Percentiles rank a stretch among this genome's conserved stretches.
phyloP scores from a whole-genome alignment of 1,140 invertebrate genomes.

The Drosophila suzukii region DNA sequence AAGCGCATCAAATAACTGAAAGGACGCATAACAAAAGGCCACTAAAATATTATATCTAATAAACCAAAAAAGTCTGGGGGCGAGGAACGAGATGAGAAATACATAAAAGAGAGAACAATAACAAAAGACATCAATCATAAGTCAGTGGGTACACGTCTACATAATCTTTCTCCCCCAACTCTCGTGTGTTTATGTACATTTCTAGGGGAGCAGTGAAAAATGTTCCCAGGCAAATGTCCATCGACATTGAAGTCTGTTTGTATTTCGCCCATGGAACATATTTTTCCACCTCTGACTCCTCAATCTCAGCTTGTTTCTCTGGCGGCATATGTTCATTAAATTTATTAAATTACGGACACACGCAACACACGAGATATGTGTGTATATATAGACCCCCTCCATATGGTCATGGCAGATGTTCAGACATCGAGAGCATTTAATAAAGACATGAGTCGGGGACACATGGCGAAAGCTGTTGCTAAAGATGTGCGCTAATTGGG shows the following conservation, averaged over 20 bases:
- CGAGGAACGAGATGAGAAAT: conserved; percentile 31
- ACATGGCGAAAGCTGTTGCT: conserved; percentile 42
- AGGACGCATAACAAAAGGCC: conserved; percentile 57
- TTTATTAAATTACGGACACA: conserved; percentile 77
- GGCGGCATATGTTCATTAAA: conserved; percentile 79
- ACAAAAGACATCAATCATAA: conserved; percentile 82
- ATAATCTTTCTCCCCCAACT: conserved; percentile 50
- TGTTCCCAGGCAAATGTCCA: conserved; percentile 24
- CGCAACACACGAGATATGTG: conserved; percentile 17
- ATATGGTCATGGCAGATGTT: conserved; percentile 46
- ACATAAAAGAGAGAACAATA: conserved; percentile 58
- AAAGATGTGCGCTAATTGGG: conserved; percentile 54
- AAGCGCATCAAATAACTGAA: conserved; percentile 56
- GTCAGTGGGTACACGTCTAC: conserved; percentile 70
- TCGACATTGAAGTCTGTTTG: conserved; percentile 36
- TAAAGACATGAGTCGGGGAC: conserved; percentile 48
- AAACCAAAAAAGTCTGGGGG: conserved; percentile 53
- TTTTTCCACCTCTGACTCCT: conserved; percentile 26
- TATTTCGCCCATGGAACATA: conserved; percentile 29
- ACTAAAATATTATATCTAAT: conserved; percentile 83
- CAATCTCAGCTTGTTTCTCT: conserved; percentile 34
- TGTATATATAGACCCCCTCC: conserved; percentile 14
- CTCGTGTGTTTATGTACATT: conserved; percentile 52
- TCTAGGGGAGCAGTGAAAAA: conserved; percentile 46
- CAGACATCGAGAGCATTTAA: conserved; percentile 56